Percentiles rank a stretch among this genome's conserved stretches.
These are phyloP conservation scores for Montipora efflorescens DNA, from an alignment of 64 coral and sea anemone genomes.

Conservation along the genomic window DNA sequence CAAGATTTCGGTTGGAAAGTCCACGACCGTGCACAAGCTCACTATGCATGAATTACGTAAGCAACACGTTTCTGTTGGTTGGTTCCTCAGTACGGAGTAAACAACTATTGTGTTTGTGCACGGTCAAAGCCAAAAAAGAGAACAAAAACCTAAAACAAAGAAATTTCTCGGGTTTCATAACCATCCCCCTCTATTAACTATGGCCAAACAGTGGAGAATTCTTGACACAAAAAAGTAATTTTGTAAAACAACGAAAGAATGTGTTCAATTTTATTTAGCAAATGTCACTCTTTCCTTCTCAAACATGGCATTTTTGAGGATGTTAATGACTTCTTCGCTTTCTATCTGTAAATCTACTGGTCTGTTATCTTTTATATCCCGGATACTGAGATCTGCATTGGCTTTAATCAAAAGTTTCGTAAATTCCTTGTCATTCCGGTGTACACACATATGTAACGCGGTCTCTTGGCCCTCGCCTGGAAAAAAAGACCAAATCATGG, in stretches of 20 bases:
- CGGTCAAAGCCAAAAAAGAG: too few relatives aligned
- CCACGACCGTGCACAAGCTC: too few relatives aligned
- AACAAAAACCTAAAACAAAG: too few relatives aligned
- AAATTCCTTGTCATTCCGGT: conserved; percentile 9
- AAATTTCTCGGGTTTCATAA: too few relatives aligned
- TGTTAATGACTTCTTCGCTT: conserved; percentile 24
- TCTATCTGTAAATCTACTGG: conserved; percentile 27
- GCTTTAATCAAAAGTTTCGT: conserved; percentile 32
- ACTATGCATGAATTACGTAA: too few relatives aligned
- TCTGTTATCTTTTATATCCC: conserved; percentile 7
- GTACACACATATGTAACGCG: conserved; percentile 48
- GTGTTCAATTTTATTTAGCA: background rate
- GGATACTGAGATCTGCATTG: conserved; percentile 32
- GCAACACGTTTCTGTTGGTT: too few relatives aligned
- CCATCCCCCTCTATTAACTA: too few relatives aligned
- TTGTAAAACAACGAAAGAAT: too few relatives aligned
- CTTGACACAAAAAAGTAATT: background rate
- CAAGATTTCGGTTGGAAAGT: too few relatives aligned
- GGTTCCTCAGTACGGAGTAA: too few relatives aligned
- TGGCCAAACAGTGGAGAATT: background rate
- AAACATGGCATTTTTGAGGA: conserved; percentile 38
- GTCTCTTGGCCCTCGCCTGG: conserved; percentile 17
- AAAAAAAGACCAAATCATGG: background rate
- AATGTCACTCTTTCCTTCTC: conserved; percentile 12
- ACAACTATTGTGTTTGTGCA: too few relatives aligned